Conservation (phyloP, 2,797 vertebrate species). For the Moxostoma hubbsi region DNA sequence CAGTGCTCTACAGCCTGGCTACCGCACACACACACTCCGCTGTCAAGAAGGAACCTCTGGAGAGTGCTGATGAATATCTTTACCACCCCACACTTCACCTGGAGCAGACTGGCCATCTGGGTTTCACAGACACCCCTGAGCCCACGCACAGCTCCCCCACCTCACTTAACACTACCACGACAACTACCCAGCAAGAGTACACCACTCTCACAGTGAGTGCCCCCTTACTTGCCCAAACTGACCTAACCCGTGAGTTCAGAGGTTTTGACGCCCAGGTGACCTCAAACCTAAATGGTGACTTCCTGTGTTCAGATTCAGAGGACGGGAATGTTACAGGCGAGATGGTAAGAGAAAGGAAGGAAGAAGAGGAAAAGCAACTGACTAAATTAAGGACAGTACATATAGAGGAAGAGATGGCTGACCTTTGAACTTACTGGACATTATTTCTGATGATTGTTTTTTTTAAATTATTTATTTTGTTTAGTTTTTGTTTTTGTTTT, state of each 20-base stretch:
- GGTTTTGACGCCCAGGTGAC: slow-evolving; percentile 70
- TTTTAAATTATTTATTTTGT: background rate
- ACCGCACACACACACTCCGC: slow-evolving; percentile 34
- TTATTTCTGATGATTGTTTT: slow-evolving; percentile 65
- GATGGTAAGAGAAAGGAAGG: slow-evolving; percentile 79
- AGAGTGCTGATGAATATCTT: slow-evolving; percentile 83
- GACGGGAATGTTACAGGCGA: background rate
- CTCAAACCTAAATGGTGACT: slow-evolving; percentile 41
- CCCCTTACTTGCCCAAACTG: slow-evolving; percentile 71
- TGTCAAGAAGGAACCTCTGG: slow-evolving; percentile 94
- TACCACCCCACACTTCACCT: slow-evolving; percentile 87
- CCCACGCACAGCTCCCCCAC: slow-evolving; percentile 74
- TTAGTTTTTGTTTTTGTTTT: slow-evolving; percentile 53
- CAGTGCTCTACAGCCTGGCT: slow-evolving; percentile 86
- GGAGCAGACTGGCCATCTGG: slow-evolving; percentile 84
- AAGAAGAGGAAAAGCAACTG: slow-evolving; percentile 80
- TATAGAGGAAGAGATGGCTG: slow-evolving; percentile 95
- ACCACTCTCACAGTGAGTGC: slow-evolving; percentile 79
- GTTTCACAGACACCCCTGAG: slow-evolving; percentile 80
- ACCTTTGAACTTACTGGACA: slow-evolving; percentile 79
- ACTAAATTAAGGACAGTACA: slow-evolving; percentile 91
- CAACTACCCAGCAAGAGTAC: slow-evolving; percentile 94
- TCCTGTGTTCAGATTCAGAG: slow-evolving; percentile 45
- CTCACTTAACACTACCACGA: slow-evolving; percentile 79
- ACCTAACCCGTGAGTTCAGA: slow-evolving; percentile 82